Conservation (phyloP, 2,113 vertebrate genomes). For the Physeter macrocephalus region DNA sequence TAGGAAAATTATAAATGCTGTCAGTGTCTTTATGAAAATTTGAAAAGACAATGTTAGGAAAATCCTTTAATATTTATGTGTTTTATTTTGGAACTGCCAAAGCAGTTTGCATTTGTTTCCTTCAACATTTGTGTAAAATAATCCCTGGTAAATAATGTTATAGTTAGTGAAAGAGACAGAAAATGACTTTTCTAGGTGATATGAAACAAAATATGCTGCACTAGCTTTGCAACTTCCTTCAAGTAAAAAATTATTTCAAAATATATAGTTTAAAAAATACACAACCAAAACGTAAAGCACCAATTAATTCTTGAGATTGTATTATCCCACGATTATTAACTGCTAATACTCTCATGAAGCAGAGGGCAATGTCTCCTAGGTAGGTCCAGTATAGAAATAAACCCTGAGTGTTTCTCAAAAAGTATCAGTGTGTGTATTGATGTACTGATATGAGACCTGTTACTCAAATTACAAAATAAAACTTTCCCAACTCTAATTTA, state of each 20-base stretch:
- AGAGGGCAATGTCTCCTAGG: neutral
- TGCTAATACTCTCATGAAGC: neutral
- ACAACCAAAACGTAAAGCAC: neutral
- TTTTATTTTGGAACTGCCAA: neutral
- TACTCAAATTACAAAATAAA: slow-evolving; percentile 43
- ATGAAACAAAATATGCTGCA: neutral
- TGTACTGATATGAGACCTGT: slow-evolving; percentile 20
- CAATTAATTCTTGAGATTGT: neutral
- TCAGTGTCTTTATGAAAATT: neutral
- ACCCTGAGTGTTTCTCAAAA: slow-evolving; percentile 18
- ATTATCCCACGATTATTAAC: neutral
- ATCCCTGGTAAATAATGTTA: neutral
- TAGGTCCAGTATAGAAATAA: slow-evolving; percentile 19
- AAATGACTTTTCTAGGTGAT: neutral
- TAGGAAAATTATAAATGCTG: neutral
- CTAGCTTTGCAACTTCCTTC: neutral
- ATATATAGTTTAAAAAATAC: neutral
- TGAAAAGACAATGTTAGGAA: neutral
- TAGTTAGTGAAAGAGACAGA: neutral
- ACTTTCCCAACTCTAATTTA: slow-evolving; percentile 39
- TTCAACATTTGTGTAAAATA: neutral
- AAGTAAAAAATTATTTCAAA: neutral
- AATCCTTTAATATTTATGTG: neutral
- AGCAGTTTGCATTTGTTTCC: neutral
- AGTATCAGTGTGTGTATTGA: neutral